Evolutionary conservation across 2,113 vertebrate species (phyloP), one percentile per base, ranked within the genome.

Genomic region (Jaculus jaculus): DNA sequence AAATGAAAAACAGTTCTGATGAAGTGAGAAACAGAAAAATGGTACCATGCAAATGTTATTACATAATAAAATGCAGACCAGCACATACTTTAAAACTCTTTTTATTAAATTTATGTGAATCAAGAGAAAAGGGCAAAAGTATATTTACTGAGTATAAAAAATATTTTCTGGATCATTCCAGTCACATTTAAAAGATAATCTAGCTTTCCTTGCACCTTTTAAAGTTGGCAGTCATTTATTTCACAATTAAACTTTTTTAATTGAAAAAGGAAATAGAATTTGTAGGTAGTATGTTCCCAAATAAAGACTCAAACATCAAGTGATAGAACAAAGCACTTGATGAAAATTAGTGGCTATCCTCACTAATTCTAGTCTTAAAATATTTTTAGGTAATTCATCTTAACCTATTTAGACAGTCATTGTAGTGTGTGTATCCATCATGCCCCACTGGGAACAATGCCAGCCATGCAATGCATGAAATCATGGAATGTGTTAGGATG

Each of bases 1-100:
- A 97, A 97, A 97, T 97, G 95, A 96, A 92, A 97, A 97, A 81
- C 96, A 96, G 95, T 95, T 95, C 95, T 97, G 96, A 95, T 97
- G 95, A 96, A 97, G 95, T 95, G 97, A 97, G 94, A 97, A 96
- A 85, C 88, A 97, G 96, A 94, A 94, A 88, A 93, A 66, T 9
- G 77, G 90, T 87, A 97, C 96, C 96, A 97, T 77, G 87, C 65
- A 95, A 96, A 92, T 4, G 24, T 79, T 92, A 95, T 95, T 92
- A 97, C 94, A 96, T 95, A 97, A 95, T 94, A 96, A 94, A 96
- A 92, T 92, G 81, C 93, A 97, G 93, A 42, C 84, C 87, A 89
- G 91, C 79, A 80, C 75, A 94, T 54, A 84, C 75, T 96, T 93
- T 92, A 71, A 58, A 83, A 78, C 81, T 71, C 77, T 87, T 71